Base-by-base conservation (phyloP, 2,113 vertebrate genomes). In the Rhinolophus sinicus region DNA sequence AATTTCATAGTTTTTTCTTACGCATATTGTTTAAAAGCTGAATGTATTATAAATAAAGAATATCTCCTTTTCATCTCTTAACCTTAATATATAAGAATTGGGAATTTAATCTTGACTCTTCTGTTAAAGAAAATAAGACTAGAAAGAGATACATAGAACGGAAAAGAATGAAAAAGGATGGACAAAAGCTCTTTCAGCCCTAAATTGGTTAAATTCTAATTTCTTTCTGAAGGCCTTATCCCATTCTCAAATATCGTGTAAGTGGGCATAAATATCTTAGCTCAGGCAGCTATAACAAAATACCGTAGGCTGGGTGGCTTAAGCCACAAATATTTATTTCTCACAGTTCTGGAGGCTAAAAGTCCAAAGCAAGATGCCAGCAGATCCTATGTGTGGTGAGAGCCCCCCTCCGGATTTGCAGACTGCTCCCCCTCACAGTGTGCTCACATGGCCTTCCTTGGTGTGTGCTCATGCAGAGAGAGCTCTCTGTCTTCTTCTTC, bases 71-170 rank as follows among this genome's bases (percentile, higher is more conserved):
- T 73, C 12, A 35, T 7, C 26, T 87, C n/a, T 93, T 50, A 89
- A 67, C 15, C 30, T 94, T 72, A 58, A 82, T 58, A 70, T 82
- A 38, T 35, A 72, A 77, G 81, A 82, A 40, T 15, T 88, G 28
- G n/a, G 5, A 44, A 91, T 84, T 72, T 60, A 60, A 65, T 78
- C 47, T 67, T 47, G 9, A 87, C 38, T 82, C 21, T 65, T 82
- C 12, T 62, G 35, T 69, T 62, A 76, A 91, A 78, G 47, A 64
- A 80, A 90, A 47, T 75, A 93, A 70, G 54, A 89, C 40, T 75
- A 60, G 56, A 96, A 92, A 75, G n/a, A 84, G 8, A 58, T 94
- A 24, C 12, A 10, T 33, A 70, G 35, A 93, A 94, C 81, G n/a
- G 65, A 54, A 89, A 92, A 58, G 44, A 65, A 81, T 11, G 14